phyloP scores from a whole-genome alignment of 1,140 invertebrate species.

The Mamestra configurata region DNA sequence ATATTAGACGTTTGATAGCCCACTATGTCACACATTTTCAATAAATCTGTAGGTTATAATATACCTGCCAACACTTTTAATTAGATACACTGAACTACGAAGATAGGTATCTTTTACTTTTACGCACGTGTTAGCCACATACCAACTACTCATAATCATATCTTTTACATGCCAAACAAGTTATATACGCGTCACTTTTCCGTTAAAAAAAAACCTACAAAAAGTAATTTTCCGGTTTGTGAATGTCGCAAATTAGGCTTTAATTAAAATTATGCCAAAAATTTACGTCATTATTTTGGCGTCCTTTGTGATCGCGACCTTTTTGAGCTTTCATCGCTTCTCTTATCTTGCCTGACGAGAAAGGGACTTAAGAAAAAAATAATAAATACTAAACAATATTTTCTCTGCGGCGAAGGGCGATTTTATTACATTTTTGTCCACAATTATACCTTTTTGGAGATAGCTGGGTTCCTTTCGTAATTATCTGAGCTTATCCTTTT shows the following conservation, averaged over 20 bases:
- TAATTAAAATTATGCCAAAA: conserved; percentile 82
- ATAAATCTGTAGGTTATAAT: too few relatives aligned
- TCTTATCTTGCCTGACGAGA: conserved; percentile 63
- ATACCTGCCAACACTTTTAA: too few relatives aligned
- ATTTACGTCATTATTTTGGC: conserved; percentile 73
- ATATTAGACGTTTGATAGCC: too few relatives aligned
- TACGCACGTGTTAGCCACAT: conserved; percentile 13
- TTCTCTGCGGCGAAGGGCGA: conserved; percentile 17
- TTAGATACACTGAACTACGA: too few relatives aligned
- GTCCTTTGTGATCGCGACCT: conserved; percentile 73
- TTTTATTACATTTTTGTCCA: conserved; percentile 48
- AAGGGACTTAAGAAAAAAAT: conserved; percentile 55
- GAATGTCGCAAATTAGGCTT: conserved; percentile 77
- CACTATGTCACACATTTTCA: too few relatives aligned
- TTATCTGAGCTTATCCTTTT: conserved; percentile 36
- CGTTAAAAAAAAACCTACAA: conserved; percentile 55
- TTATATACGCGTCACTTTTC: conserved; percentile 40
- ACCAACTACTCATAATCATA: neutral
- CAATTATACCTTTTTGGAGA: conserved; percentile 34
- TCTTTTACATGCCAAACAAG: neutral
- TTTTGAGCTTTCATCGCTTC: conserved; percentile 61
- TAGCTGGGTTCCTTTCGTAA: conserved; percentile 23
- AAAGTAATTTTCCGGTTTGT: conserved; percentile 68
- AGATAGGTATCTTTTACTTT: neutral
- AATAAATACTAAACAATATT: conserved; percentile 57